These are phyloP conservation scores for Typhlichthys eigenmanni DNA, from an alignment of 2,797 vertebrate genomes.

Conservation along the genomic window DNA sequence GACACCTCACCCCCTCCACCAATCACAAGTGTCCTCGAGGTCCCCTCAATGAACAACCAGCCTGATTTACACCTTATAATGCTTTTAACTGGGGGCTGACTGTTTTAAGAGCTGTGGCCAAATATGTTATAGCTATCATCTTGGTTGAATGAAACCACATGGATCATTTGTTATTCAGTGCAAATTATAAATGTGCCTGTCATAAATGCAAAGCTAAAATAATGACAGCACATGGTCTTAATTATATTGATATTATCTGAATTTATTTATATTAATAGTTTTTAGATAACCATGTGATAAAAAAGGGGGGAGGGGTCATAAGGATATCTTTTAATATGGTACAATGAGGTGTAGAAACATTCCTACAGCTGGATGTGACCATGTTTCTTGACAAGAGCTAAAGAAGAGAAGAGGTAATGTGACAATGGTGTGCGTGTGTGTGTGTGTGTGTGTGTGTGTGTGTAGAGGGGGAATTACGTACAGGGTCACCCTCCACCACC, in stretches of 20 bases:
- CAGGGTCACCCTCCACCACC: conserved; percentile 92
- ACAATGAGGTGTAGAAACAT: no score
- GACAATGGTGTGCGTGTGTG: background rate
- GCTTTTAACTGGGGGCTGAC: background rate
- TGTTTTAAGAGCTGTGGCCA: background rate
- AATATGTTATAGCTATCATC: background rate
- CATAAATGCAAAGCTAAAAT: background rate
- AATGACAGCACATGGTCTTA: background rate
- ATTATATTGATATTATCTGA: background rate
- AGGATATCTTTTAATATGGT: no score
- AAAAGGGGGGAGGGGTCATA: no score
- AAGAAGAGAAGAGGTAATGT: background rate
- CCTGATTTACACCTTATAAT: conserved; percentile 36
- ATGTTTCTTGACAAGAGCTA: background rate
- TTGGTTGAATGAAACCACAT: background rate
- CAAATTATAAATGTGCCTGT: no score
- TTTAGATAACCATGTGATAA: no score
- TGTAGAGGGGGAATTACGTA: conserved; percentile 66
- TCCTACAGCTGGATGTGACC: no score
- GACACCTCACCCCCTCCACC: conserved; percentile 5
- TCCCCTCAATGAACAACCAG: conserved; percentile 8
- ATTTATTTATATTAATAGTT: background rate
- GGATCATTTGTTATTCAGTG: background rate
- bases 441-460: background rate
- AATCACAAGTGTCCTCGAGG: conserved; percentile 28